Percentiles rank a stretch among this genome's conserved stretches.
phyloP scores from a whole-genome alignment of 1,140 invertebrate genomes.

The Danaus melanippus region DNA sequence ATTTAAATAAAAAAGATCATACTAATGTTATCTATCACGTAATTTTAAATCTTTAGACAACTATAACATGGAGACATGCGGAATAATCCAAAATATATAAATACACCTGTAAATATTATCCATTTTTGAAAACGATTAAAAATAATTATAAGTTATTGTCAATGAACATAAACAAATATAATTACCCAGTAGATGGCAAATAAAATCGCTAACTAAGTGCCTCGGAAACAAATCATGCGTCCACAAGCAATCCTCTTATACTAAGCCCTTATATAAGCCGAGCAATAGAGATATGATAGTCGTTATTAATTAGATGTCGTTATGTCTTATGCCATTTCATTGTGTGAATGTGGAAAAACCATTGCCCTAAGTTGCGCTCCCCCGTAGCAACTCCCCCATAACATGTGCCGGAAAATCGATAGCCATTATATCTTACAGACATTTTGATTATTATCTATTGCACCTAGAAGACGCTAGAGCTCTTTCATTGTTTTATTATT shows the following conservation, averaged over 20 bases:
- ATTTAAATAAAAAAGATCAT: too few relatives aligned
- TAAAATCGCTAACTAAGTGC: slow-evolving; percentile 50
- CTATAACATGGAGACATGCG: too few relatives aligned
- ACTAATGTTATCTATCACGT: too few relatives aligned
- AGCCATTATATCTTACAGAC: slow-evolving; percentile 4
- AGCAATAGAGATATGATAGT: slow-evolving; percentile 69
- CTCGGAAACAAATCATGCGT: slow-evolving; percentile 62
- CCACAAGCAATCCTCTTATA: slow-evolving; percentile 65
- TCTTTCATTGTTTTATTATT: too few relatives aligned
- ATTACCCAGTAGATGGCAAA: slow-evolving; percentile 36
- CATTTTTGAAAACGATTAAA: too few relatives aligned
- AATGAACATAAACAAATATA: slow-evolving; percentile 12
- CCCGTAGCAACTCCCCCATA: slow-evolving; percentile 8
- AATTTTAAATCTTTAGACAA: too few relatives aligned
- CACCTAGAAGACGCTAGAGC: too few relatives aligned
- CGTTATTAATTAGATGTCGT: slow-evolving; percentile 70
- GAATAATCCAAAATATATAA: too few relatives aligned
- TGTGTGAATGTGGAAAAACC: slow-evolving; percentile 58
- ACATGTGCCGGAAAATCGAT: slow-evolving; percentile 6
- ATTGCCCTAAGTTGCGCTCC: slow-evolving; percentile 20
- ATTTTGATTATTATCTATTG: too few relatives aligned
- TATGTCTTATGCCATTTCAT: slow-evolving; percentile 67
- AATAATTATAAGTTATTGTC: too few relatives aligned
- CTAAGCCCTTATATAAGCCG: slow-evolving; percentile 57
- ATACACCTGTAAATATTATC: too few relatives aligned